These are phyloP conservation scores for Setophaga petechia DNA, from an alignment of 2,113 vertebrate genomes.

Conservation along the genomic window DNA sequence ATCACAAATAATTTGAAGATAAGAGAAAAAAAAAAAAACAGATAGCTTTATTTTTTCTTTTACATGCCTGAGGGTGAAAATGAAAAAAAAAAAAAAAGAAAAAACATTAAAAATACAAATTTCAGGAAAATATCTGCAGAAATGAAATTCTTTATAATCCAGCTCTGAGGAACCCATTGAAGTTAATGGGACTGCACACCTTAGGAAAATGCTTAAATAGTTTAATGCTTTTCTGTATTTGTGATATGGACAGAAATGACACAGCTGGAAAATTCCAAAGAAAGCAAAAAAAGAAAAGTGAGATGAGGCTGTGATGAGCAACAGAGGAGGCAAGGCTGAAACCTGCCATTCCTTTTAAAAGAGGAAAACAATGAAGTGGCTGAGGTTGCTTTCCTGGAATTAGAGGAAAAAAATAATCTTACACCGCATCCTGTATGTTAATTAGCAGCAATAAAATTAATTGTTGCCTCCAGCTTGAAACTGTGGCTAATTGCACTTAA, in stretches of 20 bases:
- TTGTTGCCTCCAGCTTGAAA: slow-evolving; percentile 64
- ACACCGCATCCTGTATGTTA: slow-evolving; percentile 12
- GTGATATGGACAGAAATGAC: background rate
- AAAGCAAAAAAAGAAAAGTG: background rate
- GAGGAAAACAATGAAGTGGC: background rate
- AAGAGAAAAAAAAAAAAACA: background rate
- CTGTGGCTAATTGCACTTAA: slow-evolving; percentile 64
- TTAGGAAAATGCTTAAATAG: background rate
- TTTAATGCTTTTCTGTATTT: background rate
- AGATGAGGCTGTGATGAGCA: background rate
- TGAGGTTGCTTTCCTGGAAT: background rate
- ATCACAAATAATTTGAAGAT: background rate
- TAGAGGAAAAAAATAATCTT: background rate
- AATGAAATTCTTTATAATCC: background rate
- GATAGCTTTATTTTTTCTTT: background rate
- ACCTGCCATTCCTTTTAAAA: background rate
- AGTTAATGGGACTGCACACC: background rate
- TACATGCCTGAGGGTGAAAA: background rate
- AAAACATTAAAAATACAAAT: background rate
- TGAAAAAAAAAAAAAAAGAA: too few species aligned
- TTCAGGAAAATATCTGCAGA: background rate
- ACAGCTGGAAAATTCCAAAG: background rate
- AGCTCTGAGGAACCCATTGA: background rate
- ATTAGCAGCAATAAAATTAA: slow-evolving; percentile 72
- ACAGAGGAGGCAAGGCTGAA: background rate